phyloP scores from a whole-genome alignment of 2,113 vertebrate species.

The Castor canadensis region DNA sequence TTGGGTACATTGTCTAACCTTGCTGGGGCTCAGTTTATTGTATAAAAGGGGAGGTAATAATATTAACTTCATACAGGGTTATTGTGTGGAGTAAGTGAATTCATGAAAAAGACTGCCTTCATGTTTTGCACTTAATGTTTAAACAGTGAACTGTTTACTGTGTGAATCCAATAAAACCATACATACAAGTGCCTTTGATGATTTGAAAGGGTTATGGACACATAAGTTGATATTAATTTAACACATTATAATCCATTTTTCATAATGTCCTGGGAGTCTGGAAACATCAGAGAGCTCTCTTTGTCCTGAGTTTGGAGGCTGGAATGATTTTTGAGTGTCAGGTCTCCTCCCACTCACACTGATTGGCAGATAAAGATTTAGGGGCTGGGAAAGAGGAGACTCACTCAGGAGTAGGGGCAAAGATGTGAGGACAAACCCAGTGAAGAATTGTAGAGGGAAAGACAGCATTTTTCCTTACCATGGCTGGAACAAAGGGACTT shows the following conservation, averaged over 20 bases:
- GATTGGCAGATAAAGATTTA: neutral
- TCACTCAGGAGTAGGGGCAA: neutral
- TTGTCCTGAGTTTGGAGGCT: neutral
- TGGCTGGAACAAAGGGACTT: conserved; percentile 77
- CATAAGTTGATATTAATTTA: neutral
- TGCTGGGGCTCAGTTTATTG: neutral
- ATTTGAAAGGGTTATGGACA: neutral
- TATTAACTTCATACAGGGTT: neutral
- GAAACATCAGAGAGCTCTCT: neutral
- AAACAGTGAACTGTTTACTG: neutral
- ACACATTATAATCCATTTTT: neutral
- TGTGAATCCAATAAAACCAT: neutral
- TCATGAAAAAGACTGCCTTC: neutral
- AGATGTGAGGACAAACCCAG: neutral
- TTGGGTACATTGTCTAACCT: neutral
- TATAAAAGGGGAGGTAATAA: neutral
- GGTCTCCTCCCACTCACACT: neutral
- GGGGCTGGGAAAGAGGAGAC: conserved; percentile 64
- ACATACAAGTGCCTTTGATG: neutral
- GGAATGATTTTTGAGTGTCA: neutral
- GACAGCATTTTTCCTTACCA: conserved; percentile 43
- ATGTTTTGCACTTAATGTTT: neutral
- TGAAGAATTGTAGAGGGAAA: neutral
- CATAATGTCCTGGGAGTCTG: neutral
- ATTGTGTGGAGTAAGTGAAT: neutral